Percentiles rank a stretch among this genome's conserved stretches.
phyloP scores from a whole-genome alignment of 2,113 vertebrate species.

The Octodon degus region DNA sequence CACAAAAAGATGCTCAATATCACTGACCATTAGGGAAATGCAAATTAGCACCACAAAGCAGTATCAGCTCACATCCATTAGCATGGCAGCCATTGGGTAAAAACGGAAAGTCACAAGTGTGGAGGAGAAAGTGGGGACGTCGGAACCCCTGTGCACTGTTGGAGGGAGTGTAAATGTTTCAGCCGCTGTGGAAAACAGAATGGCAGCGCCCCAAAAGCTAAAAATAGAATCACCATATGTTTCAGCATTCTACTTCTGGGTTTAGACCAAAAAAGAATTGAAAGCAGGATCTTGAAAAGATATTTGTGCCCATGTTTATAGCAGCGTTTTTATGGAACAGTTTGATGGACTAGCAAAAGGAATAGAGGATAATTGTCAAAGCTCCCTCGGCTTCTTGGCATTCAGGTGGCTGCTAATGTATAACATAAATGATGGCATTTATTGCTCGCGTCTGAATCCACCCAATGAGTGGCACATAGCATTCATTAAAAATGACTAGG shows the following conservation, averaged over 20 bases:
- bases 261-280: not conserved
- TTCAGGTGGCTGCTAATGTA: constrained; percentile 20
- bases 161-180: not conserved
- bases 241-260: not conserved
- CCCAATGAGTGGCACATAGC: not conserved
- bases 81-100: not conserved
- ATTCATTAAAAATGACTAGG: constrained; percentile 35
- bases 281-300: not conserved
- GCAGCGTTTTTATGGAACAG: not conserved
- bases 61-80: not conserved
- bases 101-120: not conserved
- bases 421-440: not conserved
- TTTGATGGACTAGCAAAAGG: not conserved
- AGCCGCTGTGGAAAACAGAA: not conserved
- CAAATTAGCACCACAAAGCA: not conserved
- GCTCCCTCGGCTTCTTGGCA: not conserved
- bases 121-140: not conserved
- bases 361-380: constrained; percentile 13
- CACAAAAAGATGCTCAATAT: not conserved
- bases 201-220: not conserved
- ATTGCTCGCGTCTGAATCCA: not conserved
- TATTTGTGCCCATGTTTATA: not conserved
- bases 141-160: not conserved
- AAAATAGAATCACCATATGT: not conserved
- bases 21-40: not conserved